phyloP scores from a whole-genome alignment of 2,888 invertebrate genomes.

The Nemotelus nigrinus region DNA sequence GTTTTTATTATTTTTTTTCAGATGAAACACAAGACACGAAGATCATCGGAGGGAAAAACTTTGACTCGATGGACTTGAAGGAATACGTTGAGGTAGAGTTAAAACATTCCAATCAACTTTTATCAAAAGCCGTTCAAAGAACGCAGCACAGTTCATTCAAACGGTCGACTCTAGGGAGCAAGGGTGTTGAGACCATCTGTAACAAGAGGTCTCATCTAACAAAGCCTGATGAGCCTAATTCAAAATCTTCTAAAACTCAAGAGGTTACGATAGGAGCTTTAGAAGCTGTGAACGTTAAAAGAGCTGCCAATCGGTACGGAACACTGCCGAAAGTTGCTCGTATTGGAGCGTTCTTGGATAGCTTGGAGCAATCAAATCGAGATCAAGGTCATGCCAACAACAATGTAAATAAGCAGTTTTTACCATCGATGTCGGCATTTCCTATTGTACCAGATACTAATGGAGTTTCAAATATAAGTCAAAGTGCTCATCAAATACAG shows the following conservation, averaged over 20 bases:
- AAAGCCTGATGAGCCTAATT: constrained; percentile 48
- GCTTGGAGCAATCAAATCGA: constrained; percentile 81
- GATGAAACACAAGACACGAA: no score
- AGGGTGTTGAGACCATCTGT: constrained; percentile 70
- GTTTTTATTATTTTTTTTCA: no score
- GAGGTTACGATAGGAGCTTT: constrained; percentile 88
- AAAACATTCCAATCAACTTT: no score
- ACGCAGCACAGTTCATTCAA: constrained; percentile 68
- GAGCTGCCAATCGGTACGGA: constrained; percentile 94
- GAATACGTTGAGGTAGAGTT: no score
- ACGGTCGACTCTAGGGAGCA: constrained; percentile 69
- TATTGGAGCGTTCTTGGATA: constrained; percentile 96
- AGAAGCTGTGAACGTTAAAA: constrained; percentile 94
- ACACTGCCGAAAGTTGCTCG: constrained; percentile 96
- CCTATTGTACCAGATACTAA: constrained; percentile 52
- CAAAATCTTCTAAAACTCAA: constrained; percentile 51
- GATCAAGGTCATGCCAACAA: not conserved
- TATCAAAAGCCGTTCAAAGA: constrained; percentile 66
- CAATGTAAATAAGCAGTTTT: not conserved
- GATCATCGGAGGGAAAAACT: no score
- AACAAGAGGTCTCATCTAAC: constrained; percentile 67
- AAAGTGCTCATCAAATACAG: constrained; percentile 67
- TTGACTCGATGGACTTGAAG: no score
- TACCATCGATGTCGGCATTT: constrained; percentile 56
- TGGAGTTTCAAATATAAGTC: constrained; percentile 42